Base-by-base conservation (phyloP, 1,140 invertebrate species). In the Nasonia vitripennis region DNA sequence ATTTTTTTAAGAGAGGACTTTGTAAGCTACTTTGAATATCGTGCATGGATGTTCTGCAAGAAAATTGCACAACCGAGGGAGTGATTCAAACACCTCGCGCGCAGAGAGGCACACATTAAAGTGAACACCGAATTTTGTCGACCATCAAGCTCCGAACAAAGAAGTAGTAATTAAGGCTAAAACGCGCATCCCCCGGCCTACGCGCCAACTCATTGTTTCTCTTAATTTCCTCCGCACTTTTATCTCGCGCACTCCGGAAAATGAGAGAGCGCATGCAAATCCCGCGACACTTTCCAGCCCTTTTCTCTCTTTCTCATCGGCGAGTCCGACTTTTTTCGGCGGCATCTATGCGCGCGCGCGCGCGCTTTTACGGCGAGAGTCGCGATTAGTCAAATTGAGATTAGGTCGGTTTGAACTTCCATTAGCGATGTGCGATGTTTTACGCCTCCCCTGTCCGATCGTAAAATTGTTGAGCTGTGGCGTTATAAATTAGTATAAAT, bases 221-320 rank as follows among this genome's bases (percentile, higher is more conserved):
- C 27, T 70, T 70, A 70, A 70, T 70, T 70, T 70, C 68, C 68
- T 70, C 68, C 2, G 23, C 68, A 20, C 23, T 7, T 70, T 20
- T 31, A 31, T 70, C 68, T 70, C 68, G 27, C 67, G 20, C 4
- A 31, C 4, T 71, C 31, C 68, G 12, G 68, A 34, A 71, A 71
- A 71, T 71, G 68, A 71, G 68, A 71, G 27, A 71, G 23, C 68
- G 68, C 68, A 71, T 14, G 31, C 68, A n/a, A 71, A 31, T 31
- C 27, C 20, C 31, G 68, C 14, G 68, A 62, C 5, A 71, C 17
- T 34, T 2, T 71, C 27, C 9, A 31, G 14, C 17, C 5, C 55
- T 62, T 20, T 62, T 62, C 14, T 51, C 48, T 51, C 11, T 14
- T 20, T 5, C 12, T 62, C 55, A 5, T 62, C 20, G 55, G 14